These are phyloP conservation scores for Triops cancriformis DNA, from an alignment of 1,140 invertebrate species.

Conservation along the genomic window DNA sequence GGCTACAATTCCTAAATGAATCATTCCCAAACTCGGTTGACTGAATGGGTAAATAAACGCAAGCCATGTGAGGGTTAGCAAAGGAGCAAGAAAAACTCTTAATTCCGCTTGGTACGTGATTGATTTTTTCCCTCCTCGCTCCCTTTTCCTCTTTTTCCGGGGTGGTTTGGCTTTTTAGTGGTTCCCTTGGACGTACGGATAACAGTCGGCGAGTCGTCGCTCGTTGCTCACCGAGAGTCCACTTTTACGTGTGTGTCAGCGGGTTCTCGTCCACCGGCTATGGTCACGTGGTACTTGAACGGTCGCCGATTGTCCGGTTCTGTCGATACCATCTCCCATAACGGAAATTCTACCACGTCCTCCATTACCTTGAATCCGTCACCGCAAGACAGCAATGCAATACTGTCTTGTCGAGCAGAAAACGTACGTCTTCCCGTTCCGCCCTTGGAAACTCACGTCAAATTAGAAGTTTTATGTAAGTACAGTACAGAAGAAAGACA, in stretches of 20 bases:
- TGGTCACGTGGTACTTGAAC: constrained; percentile 33
- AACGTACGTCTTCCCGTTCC: constrained; percentile 40
- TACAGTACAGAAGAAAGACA: too few relatives aligned
- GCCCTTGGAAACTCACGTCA: constrained; percentile 19
- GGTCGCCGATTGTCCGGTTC: constrained; percentile 22
- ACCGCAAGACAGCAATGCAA: constrained; percentile 71
- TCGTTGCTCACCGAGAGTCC: constrained; percentile 31
- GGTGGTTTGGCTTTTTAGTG: constrained; percentile 27
- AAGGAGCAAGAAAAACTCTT: not conserved
- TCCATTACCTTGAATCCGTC: constrained; percentile 67
- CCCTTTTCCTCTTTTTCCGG: not conserved
- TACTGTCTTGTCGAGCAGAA: constrained; percentile 66
- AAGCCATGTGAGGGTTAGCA: not conserved
- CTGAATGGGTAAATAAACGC: too few relatives aligned
- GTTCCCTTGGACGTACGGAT: constrained; percentile 33
- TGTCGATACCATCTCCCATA: constrained; percentile 46
- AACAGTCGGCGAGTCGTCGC: constrained; percentile 22
- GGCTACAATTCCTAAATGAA: too few relatives aligned
- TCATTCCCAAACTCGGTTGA: too few relatives aligned
- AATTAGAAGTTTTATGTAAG: constrained; percentile 25
- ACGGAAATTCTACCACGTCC: constrained; percentile 74
- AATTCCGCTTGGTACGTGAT: not conserved
- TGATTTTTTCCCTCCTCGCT: not conserved
- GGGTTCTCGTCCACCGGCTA: constrained; percentile 32
- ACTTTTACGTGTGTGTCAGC: constrained; percentile 31